Base-by-base conservation (phyloP, 2,113 vertebrate genomes). In the Phaethornis superciliosus region DNA sequence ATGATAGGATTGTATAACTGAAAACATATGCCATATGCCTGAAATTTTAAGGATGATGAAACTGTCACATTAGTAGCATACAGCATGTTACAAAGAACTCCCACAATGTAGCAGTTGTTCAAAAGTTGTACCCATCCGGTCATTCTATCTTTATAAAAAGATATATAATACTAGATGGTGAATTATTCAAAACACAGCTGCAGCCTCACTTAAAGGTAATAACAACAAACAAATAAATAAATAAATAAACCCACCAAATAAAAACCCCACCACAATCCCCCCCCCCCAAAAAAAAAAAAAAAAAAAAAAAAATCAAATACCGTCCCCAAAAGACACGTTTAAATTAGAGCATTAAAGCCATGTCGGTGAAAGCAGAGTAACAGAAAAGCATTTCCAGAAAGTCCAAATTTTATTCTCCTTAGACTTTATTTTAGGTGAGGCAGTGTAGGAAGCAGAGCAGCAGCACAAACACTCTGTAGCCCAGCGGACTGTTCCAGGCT, bases 41-140 rank as follows among this genome's bases (percentile, higher is more conserved):
- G 92, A 96, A 97, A 96, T 95, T 92, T 96, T 96, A 96, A 95
- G 82, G 93, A 96, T 94, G 95, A 96, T 96, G 85, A 97, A 97
- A 96, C 78, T 93, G 92, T 88, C 94, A 96, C 49, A 94, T 92
- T 79, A 95, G 90, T 92, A 93, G 77, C 89, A 92, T 12, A 5
- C 86, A 97, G 71, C 71, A 96, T 74, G 85, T 62, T 97, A 85
- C 77, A 92, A 97, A 93, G 92, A 97, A 98, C 84, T 96, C 94
- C 74, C 84, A 97, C 87, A 89, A 93, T 93, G 92, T 90, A 95
- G 88, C 93, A 97, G 84, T 97, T 97, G 88, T 96, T 96, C 81
- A 64, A 92, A 94, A 96, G 91, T 96, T 94, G 91, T 88, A 65
- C 79, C 93, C 91, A 87, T 95, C 90, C 56, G 64, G 92, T 94